Evolutionary conservation across 2,888 invertebrate genomes (phyloP).

Genomic region (Epinotia bilunana): DNA sequence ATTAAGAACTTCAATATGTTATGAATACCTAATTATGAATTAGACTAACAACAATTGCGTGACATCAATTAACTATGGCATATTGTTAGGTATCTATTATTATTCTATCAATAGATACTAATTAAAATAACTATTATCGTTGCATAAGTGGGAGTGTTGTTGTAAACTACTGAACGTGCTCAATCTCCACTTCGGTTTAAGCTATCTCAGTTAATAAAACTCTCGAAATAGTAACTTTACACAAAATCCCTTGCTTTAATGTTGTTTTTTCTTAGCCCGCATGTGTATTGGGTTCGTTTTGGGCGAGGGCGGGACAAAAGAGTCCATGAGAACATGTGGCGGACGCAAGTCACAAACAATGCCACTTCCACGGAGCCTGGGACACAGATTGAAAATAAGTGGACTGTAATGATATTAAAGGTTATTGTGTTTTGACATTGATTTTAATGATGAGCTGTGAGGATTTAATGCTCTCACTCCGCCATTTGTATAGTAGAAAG

Average conservation of each 20-base stretch:
- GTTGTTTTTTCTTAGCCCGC: slow-evolving; percentile 63
- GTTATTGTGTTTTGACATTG: slow-evolving; percentile 37
- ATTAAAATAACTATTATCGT: slow-evolving; percentile 6
- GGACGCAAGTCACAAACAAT: slow-evolving; percentile 63
- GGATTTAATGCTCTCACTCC: neutral
- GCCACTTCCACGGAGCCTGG: slow-evolving; percentile 47
- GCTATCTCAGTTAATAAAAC: slow-evolving; percentile 37
- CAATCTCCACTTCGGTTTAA: slow-evolving; percentile 21
- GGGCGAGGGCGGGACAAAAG: slow-evolving; percentile 59
- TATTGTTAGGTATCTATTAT: neutral
- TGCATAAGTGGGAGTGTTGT: neutral
- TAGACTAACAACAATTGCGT: neutral
- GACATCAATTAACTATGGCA: neutral
- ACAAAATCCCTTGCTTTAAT: slow-evolving; percentile 43
- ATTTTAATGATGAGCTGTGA: slow-evolving; percentile 32
- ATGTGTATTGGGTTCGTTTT: slow-evolving; percentile 66
- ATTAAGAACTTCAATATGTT: neutral
- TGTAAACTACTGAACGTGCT: slow-evolving; percentile 11
- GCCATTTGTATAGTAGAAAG: neutral
- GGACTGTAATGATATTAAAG: slow-evolving; percentile 31
- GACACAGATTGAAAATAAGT: slow-evolving; percentile 42
- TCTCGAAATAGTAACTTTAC: slow-evolving; percentile 30
- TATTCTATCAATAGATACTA: neutral
- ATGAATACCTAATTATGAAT: neutral
- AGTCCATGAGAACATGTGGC: slow-evolving; percentile 69